Percentiles rank a stretch among this genome's conserved stretches.
phyloP scores from a whole-genome alignment of 2,888 invertebrate species.

The Diogma glabrata region DNA sequence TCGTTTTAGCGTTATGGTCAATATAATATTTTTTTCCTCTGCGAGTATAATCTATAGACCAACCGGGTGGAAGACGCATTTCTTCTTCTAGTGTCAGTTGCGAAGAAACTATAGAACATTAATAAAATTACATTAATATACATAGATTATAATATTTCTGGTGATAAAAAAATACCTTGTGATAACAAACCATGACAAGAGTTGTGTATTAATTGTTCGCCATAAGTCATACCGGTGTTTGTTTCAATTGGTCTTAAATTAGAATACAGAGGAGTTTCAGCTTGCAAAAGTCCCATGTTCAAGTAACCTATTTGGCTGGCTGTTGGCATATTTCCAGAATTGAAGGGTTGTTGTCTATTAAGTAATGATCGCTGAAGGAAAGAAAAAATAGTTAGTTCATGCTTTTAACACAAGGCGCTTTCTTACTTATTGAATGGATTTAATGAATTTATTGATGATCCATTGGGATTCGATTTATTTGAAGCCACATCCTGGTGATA shows the following conservation, averaged over 20 bases:
- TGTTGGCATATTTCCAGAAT: conserved; percentile 7
- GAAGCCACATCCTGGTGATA: conserved; percentile 17
- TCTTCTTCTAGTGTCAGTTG: conserved; percentile 34
- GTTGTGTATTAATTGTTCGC: conserved; percentile 40
- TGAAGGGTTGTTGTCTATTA: conserved; percentile 7
- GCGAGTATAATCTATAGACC: conserved; percentile 94
- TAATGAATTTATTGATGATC: conserved; percentile 8
- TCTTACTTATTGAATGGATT: conserved; percentile 11
- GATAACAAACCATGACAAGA: conserved; percentile 44
- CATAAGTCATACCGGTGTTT: conserved; percentile 43
- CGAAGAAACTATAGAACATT: conserved; percentile 27
- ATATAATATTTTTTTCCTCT: conserved; percentile 94
- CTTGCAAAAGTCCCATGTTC: conserved; percentile 18
- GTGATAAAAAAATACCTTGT: conserved; percentile 43
- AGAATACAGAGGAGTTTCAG: conserved; percentile 24
- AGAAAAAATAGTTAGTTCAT: too few relatives aligned
- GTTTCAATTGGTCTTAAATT: conserved; percentile 28
- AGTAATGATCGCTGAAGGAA: too few relatives aligned
- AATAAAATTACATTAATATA: conserved; percentile 14
- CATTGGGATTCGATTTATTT: neutral
- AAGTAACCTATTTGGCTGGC: conserved; percentile 5
- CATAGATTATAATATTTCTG: conserved; percentile 11
- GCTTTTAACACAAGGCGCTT: too few relatives aligned
- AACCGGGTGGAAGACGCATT: conserved; percentile 86
- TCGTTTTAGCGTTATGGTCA: conserved; percentile 97